A percentile compares a stretch with the other conserved stretches of the same genome.
phyloP scores from a whole-genome alignment of 2,888 invertebrate species.

The Nemoura dubitans region DNA sequence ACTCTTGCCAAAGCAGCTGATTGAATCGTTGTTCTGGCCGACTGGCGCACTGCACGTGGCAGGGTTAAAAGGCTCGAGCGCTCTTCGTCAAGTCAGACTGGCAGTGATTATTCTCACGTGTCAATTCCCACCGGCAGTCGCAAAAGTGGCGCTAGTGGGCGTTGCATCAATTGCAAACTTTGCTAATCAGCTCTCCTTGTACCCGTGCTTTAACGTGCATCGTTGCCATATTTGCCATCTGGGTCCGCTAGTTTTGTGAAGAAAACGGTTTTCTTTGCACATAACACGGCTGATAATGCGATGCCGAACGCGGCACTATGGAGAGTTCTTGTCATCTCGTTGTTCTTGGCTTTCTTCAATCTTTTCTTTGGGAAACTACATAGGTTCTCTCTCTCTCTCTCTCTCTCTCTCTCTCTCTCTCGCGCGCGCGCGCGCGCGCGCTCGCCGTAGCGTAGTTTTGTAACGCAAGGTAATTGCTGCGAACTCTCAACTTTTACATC shows the following conservation, averaged over 20 bases:
- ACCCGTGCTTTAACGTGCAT: neutral
- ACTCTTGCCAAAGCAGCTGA: neutral
- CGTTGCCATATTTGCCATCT: neutral
- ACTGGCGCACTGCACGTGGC: neutral
- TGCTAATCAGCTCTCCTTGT: neutral
- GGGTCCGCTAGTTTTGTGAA: neutral
- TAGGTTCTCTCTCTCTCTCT: too few species aligned
- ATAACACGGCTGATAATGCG: neutral
- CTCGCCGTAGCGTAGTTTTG: neutral
- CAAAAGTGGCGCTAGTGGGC: neutral
- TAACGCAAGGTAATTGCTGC: neutral
- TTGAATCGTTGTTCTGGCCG: neutral
- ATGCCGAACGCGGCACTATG: neutral
- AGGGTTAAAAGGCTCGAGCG: neutral
- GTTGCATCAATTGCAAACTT: neutral
- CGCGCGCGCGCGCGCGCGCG: too few species aligned
- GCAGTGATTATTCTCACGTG: conserved; percentile 7
- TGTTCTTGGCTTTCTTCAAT: neutral
- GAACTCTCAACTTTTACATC: neutral
- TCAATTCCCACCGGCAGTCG: neutral
- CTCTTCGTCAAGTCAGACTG: neutral
- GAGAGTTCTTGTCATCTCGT: neutral
- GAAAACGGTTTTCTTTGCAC: neutral
- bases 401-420: too few species aligned
- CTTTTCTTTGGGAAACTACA: neutral